Conservation (phyloP, 2,113 vertebrate genomes). For the Coptodon rendalli region DNA sequence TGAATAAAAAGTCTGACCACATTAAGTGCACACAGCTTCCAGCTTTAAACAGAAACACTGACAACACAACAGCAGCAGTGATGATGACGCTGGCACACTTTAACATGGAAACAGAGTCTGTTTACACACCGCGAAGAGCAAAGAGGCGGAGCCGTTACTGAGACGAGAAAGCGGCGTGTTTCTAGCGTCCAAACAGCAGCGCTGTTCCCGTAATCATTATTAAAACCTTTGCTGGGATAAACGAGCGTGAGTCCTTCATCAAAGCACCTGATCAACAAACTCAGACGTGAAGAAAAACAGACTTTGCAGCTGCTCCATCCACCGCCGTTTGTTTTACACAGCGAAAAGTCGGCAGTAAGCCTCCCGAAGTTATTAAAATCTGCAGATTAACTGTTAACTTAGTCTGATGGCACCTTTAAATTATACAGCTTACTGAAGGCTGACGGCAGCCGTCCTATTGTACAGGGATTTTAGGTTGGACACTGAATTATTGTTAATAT, state of each 20-base stretch:
- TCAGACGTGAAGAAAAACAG: neutral
- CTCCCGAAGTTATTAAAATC: neutral
- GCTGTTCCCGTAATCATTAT: neutral
- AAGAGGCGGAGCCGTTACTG: neutral
- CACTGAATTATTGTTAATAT: neutral
- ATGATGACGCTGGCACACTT: neutral
- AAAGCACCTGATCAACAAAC: neutral
- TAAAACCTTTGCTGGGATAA: neutral
- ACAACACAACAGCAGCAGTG: neutral
- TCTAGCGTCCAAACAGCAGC: neutral
- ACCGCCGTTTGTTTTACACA: neutral
- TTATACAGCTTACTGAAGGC: neutral
- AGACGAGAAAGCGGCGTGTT: neutral
- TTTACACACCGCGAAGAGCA: neutral
- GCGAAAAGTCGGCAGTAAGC: neutral
- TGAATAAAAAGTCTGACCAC: neutral
- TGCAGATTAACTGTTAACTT: neutral
- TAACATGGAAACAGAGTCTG: neutral
- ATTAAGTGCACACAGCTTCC: neutral
- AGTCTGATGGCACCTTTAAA: neutral
- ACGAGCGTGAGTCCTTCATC: neutral
- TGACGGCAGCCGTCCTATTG: neutral
- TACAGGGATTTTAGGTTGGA: neutral
- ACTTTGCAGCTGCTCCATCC: neutral
- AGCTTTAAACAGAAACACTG: neutral